Evolutionary conservation across 2,797 vertebrate genomes (phyloP).

Genomic region (Masticophis lateralis): DNA sequence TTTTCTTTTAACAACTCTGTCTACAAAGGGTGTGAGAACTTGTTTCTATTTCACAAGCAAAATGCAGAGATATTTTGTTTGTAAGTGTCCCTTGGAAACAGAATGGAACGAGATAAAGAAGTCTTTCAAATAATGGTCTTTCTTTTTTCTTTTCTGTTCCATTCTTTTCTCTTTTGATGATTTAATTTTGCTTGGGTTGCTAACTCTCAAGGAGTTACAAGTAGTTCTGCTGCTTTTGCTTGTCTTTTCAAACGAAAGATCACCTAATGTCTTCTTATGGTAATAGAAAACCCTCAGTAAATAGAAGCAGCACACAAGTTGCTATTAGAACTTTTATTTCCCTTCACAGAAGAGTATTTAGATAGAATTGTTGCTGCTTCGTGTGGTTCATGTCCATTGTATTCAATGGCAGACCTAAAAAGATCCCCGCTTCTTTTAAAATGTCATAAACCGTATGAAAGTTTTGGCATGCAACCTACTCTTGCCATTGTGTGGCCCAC

Average conservation of each 20-base stretch:
- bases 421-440: not conserved
- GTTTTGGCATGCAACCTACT: not conserved
- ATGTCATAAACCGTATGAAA: not conserved
- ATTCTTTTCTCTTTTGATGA: constrained; percentile 10
- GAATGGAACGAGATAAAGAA: constrained; percentile 47
- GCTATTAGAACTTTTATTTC: not conserved
- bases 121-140: constrained; percentile 42
- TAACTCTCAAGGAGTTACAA: constrained; percentile 19
- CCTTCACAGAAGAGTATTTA: not conserved
- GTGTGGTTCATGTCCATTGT: not conserved
- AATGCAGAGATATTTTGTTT: constrained; percentile 64
- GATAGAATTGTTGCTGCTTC: not conserved
- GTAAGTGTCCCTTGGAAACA: constrained; percentile 56
- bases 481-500: not conserved
- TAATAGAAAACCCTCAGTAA: constrained; percentile 41
- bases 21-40: constrained; percentile 55
- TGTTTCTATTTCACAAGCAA: constrained; percentile 52
- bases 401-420: not conserved
- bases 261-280: constrained; percentile 37
- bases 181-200: constrained; percentile 36
- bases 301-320: constrained; percentile 12
- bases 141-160: constrained; percentile 21
- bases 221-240: constrained; percentile 50
- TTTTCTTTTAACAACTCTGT: constrained; percentile 45
- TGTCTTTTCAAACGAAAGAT: constrained; percentile 32